phyloP scores from a whole-genome alignment of 2,888 invertebrate genomes.

The Eubasilissa splendida region DNA sequence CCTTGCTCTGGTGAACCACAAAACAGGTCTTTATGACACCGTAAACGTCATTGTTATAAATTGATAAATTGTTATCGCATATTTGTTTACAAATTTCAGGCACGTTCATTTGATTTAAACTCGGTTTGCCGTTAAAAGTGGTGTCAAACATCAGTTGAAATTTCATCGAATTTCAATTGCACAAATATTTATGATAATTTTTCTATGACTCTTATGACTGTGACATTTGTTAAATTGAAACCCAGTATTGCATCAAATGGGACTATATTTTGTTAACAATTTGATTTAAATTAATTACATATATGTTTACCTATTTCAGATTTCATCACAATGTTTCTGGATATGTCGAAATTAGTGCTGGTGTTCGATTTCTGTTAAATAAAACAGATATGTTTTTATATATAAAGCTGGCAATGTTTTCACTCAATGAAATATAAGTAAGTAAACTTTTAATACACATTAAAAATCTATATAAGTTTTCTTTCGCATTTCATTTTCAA shows the following conservation, averaged over 20 bases:
- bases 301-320: constrained; percentile 13
- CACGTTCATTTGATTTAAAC: background rate
- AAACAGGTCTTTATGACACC: constrained; percentile 45
- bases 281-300: background rate
- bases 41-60: constrained; percentile 46
- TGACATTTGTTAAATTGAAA: background rate
- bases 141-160: constrained; percentile 7
- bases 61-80: constrained; percentile 35
- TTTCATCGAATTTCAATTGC: constrained; percentile 15
- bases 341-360: constrained; percentile 12
- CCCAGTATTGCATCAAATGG: no score
- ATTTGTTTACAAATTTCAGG: constrained; percentile 36
- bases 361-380: constrained; percentile 2
- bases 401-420: constrained; percentile 16
- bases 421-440: constrained; percentile 43
- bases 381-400: constrained; percentile 13
- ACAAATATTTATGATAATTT: background rate
- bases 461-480: background rate
- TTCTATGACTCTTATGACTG: constrained; percentile 1
- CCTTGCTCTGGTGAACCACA: constrained; percentile 31
- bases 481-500: no score
- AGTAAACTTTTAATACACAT: constrained; percentile 2
- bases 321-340: constrained; percentile 13
- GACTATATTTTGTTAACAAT: background rate
- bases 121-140: background rate